Evolutionary conservation across 2,888 invertebrate genomes (phyloP).

Genomic region (Asteroscopus sphinx): DNA sequence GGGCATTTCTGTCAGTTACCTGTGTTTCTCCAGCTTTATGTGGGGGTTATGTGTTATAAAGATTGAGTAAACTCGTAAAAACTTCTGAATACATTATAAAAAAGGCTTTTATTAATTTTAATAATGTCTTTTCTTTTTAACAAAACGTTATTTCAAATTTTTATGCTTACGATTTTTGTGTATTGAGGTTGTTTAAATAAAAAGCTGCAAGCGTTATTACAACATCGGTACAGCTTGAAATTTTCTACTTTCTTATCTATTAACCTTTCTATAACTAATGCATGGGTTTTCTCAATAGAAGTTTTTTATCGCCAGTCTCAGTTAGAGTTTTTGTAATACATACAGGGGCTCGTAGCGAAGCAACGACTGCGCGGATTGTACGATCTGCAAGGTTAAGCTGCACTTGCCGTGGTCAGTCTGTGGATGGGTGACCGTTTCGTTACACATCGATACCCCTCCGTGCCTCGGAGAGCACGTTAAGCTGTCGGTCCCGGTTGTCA

Average conservation of each 20-base stretch:
- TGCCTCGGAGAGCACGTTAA: no score
- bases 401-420: no score
- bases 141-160: conserved; percentile 16
- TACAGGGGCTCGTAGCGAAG: no score
- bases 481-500: no score
- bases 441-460: no score
- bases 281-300: no score
- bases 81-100: conserved; percentile 24
- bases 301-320: no score
- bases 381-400: no score
- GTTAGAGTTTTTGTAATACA: no score
- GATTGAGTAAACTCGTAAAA: conserved; percentile 41
- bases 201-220: neutral
- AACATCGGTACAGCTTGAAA: neutral
- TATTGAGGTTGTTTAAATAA: neutral
- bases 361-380: no score
- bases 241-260: neutral
- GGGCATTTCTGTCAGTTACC: conserved; percentile 53
- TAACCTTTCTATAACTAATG: neutral
- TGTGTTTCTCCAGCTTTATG: conserved; percentile 43
- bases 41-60: conserved; percentile 34
- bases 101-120: conserved; percentile 29
- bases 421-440: no score
- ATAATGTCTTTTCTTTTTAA: conserved; percentile 7
- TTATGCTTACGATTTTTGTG: conserved; percentile 4